These are phyloP conservation scores for Schizopygopsis malacanthus DNA, from an alignment of 2,797 vertebrate species.

Conservation along the genomic window DNA sequence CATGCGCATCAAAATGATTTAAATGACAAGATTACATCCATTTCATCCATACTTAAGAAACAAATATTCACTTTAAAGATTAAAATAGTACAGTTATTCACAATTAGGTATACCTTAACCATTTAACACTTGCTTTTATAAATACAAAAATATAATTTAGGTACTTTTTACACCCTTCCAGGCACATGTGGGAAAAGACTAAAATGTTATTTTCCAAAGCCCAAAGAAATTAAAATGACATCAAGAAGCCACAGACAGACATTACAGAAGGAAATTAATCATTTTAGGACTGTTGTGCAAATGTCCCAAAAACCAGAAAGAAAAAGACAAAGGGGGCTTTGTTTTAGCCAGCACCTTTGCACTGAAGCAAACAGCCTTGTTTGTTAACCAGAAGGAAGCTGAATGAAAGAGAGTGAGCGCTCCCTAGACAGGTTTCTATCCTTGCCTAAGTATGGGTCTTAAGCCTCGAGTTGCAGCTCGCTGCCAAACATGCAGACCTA, in stretches of 20 bases:
- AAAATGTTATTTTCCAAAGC: slow-evolving; percentile 16
- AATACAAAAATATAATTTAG: background rate
- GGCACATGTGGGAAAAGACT: background rate
- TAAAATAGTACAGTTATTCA: background rate
- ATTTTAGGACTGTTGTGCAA: slow-evolving; percentile 4
- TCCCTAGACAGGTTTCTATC: slow-evolving; percentile 31
- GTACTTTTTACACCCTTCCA: background rate
- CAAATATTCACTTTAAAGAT: background rate
- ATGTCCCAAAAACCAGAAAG: background rate
- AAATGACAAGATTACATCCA: background rate
- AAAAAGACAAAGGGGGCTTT: background rate
- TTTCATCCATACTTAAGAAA: background rate
- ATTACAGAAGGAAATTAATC: slow-evolving; percentile 3
- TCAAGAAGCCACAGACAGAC: slow-evolving; percentile 5
- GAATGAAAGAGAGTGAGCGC: slow-evolving; percentile 20
- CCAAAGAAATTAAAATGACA: slow-evolving; percentile 12
- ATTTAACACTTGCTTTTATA: background rate
- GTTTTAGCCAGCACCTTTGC: background rate
- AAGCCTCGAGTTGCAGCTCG: slow-evolving; percentile 63
- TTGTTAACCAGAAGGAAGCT: background rate
- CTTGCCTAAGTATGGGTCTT: slow-evolving; percentile 70
- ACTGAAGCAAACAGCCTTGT: background rate
- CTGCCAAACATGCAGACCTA: slow-evolving; percentile 70
- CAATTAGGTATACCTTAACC: background rate
- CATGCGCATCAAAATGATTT: background rate